A percentile compares a stretch with the other conserved stretches of the same genome.
phyloP scores from a whole-genome alignment of 2,888 invertebrate genomes.

The Abrostola triplasia region DNA sequence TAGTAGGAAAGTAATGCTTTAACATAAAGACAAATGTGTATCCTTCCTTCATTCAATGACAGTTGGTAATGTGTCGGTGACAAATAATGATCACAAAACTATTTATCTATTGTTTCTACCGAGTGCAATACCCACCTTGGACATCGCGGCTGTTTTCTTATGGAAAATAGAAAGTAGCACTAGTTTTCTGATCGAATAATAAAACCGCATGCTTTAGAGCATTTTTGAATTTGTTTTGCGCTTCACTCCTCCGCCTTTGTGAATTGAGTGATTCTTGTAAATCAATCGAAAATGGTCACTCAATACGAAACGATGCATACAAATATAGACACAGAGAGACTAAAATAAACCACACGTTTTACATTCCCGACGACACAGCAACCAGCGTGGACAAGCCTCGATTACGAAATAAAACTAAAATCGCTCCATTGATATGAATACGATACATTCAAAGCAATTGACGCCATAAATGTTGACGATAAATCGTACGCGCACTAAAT shows the following conservation, averaged over 20 bases:
- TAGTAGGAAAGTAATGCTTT: no score
- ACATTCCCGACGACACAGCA: constrained; percentile 25
- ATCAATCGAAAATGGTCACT: background rate
- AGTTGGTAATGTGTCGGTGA: no score
- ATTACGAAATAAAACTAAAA: constrained; percentile 56
- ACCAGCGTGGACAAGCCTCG: constrained; percentile 34
- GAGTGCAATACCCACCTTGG: no score
- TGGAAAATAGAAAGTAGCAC: no score
- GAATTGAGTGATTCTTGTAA: background rate
- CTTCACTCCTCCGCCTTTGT: background rate
- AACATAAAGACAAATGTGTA: no score
- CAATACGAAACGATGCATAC: background rate
- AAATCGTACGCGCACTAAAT: constrained; percentile 65
- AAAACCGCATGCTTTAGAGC: no score
- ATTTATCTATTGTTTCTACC: no score
- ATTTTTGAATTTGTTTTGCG: no score
- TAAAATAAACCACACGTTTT: constrained; percentile 22
- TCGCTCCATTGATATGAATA: constrained; percentile 63
- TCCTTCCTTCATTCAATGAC: no score
- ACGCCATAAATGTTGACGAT: constrained; percentile 69
- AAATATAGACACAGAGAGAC: background rate
- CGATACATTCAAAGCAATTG: constrained; percentile 68
- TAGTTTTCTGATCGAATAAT: no score
- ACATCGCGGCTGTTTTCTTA: no score
- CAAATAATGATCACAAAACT: no score